Evolutionary conservation across 1,140 invertebrate genomes (phyloP), one percentile per base, ranked within the genome.

Genomic region (Branchinecta lindahli): DNA sequence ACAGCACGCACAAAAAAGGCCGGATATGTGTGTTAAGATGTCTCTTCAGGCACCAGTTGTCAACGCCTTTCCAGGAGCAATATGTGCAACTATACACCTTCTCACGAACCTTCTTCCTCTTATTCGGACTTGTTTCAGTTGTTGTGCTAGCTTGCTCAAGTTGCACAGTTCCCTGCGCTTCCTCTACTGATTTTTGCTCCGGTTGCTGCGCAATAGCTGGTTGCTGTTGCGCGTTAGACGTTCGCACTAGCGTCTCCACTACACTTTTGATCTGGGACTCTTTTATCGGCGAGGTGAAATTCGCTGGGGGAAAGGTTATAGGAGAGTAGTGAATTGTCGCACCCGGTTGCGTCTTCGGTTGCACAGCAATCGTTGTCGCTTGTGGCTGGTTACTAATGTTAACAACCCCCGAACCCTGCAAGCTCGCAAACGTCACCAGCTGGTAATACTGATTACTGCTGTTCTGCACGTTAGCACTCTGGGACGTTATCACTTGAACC

Each of bases 21-120:
- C 93, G 94, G 74, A 92, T 84, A 79, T 94, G 92, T 18, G 91
- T 94, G 79, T 94, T 94, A 68, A 94, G 82, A 78, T 94, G 92
- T 8, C 91, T 83, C 78, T 94, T 93, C 68, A 94, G 80, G 74
- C 91, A 92, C 92, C 91, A 94, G 76, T 92, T 92, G 79, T 94
- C 91, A n/a, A 90, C 90, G 0, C 91, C 91, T 18, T 87, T 88
- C 91, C 91, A 94, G 4, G 90, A 83, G 78, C 91, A 94, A 76
- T 91, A 92, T 74, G 88, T 87, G 78, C 91, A 93, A 67, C 85
- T 85, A 78, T 90, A 93, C 74, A 87, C 77, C 73, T 82, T 83
- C 68, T 82, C 78, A 74, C 79, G 78, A 75, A 73, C 75, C 73
- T 75, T 83, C 78, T 72, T 82, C 75, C 70, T 78, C 73, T 44